A percentile compares a stretch with the other conserved stretches of the same genome.
Conservation (phyloP, 2,113 vertebrate genomes). For the Condylura cristata region DNA sequence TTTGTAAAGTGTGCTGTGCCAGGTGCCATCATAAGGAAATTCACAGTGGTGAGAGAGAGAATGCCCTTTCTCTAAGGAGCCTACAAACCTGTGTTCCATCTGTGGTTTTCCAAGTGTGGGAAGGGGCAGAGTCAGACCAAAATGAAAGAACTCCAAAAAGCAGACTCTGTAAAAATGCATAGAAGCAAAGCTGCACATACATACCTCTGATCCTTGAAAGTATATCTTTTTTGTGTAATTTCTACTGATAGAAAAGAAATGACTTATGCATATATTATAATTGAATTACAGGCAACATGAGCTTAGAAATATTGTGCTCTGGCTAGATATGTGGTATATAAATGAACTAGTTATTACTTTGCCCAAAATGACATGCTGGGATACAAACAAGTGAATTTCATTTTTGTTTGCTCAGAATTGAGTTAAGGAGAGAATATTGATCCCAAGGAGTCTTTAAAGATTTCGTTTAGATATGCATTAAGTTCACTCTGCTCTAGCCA, state of each 20-base stretch:
- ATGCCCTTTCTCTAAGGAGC: background rate
- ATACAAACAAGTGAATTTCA: background rate
- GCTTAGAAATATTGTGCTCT: slow-evolving; percentile 21
- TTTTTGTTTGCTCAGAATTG: background rate
- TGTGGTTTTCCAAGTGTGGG: background rate
- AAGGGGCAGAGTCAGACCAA: background rate
- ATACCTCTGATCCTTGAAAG: background rate
- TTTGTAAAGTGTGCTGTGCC: background rate
- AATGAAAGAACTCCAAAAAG: background rate
- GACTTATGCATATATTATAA: background rate
- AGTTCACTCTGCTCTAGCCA: background rate
- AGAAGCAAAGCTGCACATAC: background rate
- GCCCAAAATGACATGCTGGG: background rate
- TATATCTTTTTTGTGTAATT: background rate
- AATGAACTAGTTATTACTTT: slow-evolving; percentile 23
- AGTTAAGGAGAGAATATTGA: slow-evolving; percentile 23
- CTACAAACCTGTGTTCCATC: background rate
- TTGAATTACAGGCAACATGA: background rate
- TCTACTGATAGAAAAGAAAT: background rate
- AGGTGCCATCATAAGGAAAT: background rate
- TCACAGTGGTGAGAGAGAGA: background rate
- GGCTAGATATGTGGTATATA: background rate
- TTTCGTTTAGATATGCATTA: background rate
- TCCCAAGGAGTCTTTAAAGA: slow-evolving; percentile 6
- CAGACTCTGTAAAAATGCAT: background rate